Evolutionary conservation across 2,797 vertebrate genomes (phyloP).

Genomic region (Peromyscus nudipes): DNA sequence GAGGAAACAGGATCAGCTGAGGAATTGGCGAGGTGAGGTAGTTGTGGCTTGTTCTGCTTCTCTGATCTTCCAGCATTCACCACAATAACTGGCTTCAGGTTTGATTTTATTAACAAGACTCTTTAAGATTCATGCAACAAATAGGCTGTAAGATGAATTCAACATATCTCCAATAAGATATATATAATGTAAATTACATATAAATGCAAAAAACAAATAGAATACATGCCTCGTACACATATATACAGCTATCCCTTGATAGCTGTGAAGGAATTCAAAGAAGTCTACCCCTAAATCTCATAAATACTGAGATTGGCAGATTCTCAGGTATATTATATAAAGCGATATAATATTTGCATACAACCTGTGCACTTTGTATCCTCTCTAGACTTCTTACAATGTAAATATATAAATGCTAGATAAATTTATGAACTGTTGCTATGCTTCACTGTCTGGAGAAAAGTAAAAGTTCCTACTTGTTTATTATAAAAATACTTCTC

Average conservation of each 20-base stretch:
- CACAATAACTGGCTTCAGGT: too few species aligned
- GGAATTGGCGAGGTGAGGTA: too few species aligned
- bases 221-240: background rate
- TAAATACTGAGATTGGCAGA: background rate
- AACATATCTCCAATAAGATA: background rate
- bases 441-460: background rate
- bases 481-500: background rate
- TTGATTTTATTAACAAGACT: too few species aligned
- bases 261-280: background rate
- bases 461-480: background rate
- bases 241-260: background rate
- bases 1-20: too few species aligned
- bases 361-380: background rate
- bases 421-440: background rate
- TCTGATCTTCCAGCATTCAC: too few species aligned
- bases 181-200: background rate
- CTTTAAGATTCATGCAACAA: too few species aligned
- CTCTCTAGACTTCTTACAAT: background rate
- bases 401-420: background rate
- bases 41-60: too few species aligned
- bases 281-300: background rate
- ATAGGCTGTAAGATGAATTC: background rate
- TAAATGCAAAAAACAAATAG: background rate
- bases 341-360: background rate
- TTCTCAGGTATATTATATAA: background rate